phyloP scores from a whole-genome alignment of 2,113 vertebrate species.

The Vombatus ursinus region DNA sequence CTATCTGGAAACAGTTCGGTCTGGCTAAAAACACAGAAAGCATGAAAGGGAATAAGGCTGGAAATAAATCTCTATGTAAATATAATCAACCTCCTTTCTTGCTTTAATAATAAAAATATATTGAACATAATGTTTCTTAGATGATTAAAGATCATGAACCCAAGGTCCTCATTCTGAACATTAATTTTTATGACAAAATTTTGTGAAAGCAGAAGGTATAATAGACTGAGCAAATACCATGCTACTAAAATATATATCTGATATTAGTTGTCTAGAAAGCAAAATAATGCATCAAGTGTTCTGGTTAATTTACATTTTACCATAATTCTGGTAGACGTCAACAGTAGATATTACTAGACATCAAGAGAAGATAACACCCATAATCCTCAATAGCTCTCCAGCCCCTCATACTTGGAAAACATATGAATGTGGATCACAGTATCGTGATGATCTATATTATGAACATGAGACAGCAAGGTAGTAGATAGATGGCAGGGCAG shows the following conservation, averaged over 20 bases:
- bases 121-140: slow-evolving; percentile 4
- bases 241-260: background rate
- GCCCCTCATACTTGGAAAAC: background rate
- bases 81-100: background rate
- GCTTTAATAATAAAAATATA: background rate
- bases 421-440: background rate
- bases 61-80: background rate
- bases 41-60: background rate
- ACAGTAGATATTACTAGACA: background rate
- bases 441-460: background rate
- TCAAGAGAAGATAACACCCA: background rate
- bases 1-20: background rate
- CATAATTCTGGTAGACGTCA: background rate
- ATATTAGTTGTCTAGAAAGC: background rate
- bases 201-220: background rate
- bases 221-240: too few species aligned
- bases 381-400: background rate
- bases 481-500: background rate
- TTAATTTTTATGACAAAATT: background rate
- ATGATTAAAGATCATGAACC: background rate
- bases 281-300: background rate
- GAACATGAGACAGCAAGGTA: background rate
- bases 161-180: background rate
- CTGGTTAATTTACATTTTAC: background rate
- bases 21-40: background rate